These are phyloP conservation scores for Apteryx owenii DNA, from an alignment of 2,113 vertebrate genomes.

Conservation along the genomic window DNA sequence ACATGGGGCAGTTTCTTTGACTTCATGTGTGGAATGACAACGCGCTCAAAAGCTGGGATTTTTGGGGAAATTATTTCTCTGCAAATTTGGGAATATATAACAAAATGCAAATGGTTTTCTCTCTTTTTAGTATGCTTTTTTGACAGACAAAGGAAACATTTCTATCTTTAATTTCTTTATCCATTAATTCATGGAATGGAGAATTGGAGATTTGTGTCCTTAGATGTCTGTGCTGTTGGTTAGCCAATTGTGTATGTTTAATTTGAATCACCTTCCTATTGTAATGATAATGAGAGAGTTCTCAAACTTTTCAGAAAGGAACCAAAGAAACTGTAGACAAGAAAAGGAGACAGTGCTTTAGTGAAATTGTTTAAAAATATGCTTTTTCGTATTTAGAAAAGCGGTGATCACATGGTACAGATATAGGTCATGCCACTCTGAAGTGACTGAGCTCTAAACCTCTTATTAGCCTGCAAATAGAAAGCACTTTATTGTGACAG, in stretches of 20 bases:
- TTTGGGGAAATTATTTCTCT: neutral
- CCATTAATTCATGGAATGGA: neutral
- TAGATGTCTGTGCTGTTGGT: constrained; percentile 20
- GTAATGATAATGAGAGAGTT: neutral
- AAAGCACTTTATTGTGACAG: neutral
- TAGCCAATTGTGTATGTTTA: neutral
- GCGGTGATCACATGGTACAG: neutral
- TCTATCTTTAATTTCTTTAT: constrained; percentile 16
- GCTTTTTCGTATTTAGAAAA: neutral
- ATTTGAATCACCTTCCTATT: constrained; percentile 19
- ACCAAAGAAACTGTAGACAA: neutral
- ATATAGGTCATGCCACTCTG: rapidly evolving
- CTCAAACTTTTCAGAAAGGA: neutral
- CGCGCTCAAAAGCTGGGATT: neutral
- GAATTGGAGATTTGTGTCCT: neutral
- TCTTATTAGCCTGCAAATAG: neutral
- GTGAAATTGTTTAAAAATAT: neutral
- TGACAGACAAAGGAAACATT: constrained; percentile 3
- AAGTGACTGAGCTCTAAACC: neutral
- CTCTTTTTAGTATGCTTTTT: neutral
- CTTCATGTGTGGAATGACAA: neutral
- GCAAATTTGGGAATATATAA: neutral
- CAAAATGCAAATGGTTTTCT: neutral
- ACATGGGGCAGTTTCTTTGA: neutral
- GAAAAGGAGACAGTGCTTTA: neutral